Conservation (phyloP, 2,797 vertebrate genomes). For the Pangasius djambal region DNA sequence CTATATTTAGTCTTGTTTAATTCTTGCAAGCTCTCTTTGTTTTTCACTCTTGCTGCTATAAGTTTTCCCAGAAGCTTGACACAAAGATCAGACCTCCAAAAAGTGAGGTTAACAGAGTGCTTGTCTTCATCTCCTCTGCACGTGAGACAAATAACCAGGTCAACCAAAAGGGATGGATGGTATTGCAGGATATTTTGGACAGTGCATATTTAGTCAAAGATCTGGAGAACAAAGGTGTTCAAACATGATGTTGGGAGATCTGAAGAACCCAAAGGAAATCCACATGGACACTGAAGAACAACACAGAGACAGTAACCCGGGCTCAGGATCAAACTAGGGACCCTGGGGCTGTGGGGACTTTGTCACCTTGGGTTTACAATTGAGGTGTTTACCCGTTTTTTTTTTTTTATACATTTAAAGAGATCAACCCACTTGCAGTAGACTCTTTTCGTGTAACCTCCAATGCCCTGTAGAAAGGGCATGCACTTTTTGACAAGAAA, state of each 20-base stretch:
- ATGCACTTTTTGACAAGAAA: neutral
- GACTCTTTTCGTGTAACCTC: neutral
- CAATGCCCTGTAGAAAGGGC: neutral
- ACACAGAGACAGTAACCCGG: neutral
- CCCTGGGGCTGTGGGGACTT: neutral
- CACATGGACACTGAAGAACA: neutral
- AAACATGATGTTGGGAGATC: neutral
- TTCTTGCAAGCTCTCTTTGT: neutral
- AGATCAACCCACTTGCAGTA: neutral
- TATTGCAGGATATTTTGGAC: neutral
- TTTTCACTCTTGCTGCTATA: neutral
- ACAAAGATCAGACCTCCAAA: neutral
- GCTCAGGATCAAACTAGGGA: neutral
- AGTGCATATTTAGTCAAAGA: neutral
- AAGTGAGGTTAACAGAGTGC: slow-evolving; percentile 1
- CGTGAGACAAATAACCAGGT: slow-evolving; percentile 4
- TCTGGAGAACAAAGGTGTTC: neutral
- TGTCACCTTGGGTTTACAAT: neutral
- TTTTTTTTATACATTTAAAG: neutral
- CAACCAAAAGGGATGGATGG: neutral
- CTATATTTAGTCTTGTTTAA: neutral
- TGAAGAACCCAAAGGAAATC: neutral
- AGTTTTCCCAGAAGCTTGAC: neutral
- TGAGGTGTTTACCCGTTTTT: neutral
- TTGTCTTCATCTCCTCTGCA: neutral